These are phyloP conservation scores for Encarsia formosa DNA, from an alignment of 2,888 invertebrate genomes.

Conservation along the genomic window DNA sequence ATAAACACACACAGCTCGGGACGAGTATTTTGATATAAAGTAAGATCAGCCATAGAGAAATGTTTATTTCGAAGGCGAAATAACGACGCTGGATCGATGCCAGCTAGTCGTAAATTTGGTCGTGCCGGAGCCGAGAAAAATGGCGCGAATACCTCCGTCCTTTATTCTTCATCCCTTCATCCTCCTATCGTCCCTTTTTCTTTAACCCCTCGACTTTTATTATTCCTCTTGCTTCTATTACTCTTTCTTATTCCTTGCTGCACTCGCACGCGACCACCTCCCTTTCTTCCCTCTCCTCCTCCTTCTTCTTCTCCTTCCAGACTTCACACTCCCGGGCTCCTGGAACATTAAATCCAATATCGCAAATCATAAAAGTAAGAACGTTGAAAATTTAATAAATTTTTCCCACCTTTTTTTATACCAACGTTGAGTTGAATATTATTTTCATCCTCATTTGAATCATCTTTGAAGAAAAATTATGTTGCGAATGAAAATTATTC, in stretches of 20 bases:
- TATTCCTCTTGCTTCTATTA: conserved; percentile 17
- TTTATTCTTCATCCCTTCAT: conserved; percentile 27
- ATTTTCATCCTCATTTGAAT: too few relatives aligned
- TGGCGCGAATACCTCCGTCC: conserved; percentile 44
- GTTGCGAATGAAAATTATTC: too few relatives aligned
- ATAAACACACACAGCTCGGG: too few relatives aligned
- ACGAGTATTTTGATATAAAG: too few relatives aligned
- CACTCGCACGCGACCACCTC: not conserved
- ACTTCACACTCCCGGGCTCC: not conserved
- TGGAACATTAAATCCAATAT: conserved; percentile 6
- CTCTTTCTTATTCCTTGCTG: conserved; percentile 13
- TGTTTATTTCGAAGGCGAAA: conserved; percentile 47
- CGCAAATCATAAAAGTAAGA: conserved; percentile 8
- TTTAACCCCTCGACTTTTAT: conserved; percentile 24
- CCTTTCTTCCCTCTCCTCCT: not conserved
- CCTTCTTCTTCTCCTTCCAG: not conserved
- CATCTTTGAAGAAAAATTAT: too few relatives aligned
- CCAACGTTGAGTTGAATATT: too few relatives aligned
- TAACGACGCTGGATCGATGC: conserved; percentile 49
- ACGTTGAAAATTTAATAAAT: conserved; percentile 12
- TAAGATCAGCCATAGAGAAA: too few relatives aligned
- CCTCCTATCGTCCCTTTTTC: conserved; percentile 15
- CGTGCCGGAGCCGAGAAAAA: conserved; percentile 47
- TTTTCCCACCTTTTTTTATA: too few relatives aligned
- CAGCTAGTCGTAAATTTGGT: conserved; percentile 46